Conservation (phyloP, 2,888 invertebrate genomes). For the Clivina fossor region DNA sequence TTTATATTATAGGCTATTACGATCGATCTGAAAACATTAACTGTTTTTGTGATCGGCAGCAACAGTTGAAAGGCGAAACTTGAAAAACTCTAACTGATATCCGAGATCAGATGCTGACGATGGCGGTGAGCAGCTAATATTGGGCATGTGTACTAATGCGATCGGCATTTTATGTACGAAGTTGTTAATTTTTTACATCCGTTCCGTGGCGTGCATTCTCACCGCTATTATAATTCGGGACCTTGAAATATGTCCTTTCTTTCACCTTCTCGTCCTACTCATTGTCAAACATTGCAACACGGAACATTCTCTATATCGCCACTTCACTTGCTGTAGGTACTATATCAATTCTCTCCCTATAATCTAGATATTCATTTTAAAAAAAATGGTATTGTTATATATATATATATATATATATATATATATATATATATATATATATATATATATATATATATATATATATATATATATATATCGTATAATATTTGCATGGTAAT, state of each 20-base stretch:
- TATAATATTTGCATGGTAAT: too few relatives aligned
- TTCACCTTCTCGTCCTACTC: slow-evolving; percentile 45
- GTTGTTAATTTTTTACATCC: slow-evolving; percentile 35
- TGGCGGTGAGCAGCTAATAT: slow-evolving; percentile 3
- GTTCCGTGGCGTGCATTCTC: slow-evolving; percentile 22
- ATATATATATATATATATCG: too few relatives aligned
- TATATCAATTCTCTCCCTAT: too few relatives aligned
- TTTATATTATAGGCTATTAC: neutral
- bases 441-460: too few relatives aligned
- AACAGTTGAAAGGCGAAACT: slow-evolving; percentile 8
- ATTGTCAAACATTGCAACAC: slow-evolving; percentile 37
- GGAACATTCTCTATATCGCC: slow-evolving; percentile 17
- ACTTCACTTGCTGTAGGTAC: neutral
- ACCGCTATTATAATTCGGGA: slow-evolving; percentile 29
- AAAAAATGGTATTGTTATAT: too few relatives aligned
- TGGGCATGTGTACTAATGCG: slow-evolving; percentile 28
- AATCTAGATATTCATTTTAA: too few relatives aligned
- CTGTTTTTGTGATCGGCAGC: neutral
- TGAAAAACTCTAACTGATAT: too few relatives aligned
- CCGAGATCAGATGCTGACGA: too few relatives aligned
- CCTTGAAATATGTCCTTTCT: slow-evolving; percentile 43
- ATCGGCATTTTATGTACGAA: slow-evolving; percentile 30
- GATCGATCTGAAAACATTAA: slow-evolving; percentile 10
- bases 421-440: too few relatives aligned
- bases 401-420: too few relatives aligned